phyloP scores from a whole-genome alignment of 2,113 vertebrate genomes.

The Sus scrofa region DNA sequence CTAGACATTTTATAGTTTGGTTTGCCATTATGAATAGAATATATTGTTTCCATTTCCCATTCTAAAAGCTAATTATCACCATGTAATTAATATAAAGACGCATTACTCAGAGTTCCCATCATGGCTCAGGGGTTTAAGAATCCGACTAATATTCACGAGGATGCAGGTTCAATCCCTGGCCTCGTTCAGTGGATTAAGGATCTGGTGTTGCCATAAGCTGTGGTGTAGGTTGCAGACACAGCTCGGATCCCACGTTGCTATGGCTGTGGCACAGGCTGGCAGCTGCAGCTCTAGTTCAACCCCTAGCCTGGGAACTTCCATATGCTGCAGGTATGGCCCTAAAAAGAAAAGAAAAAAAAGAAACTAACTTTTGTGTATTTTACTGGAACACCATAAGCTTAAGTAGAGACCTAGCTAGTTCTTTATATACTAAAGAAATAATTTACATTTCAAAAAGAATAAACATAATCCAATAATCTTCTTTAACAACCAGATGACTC shows the following conservation, averaged over 20 bases:
- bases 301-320: no score
- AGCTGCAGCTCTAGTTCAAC: no score
- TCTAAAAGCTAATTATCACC: neutral
- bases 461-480: neutral
- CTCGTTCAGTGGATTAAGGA: no score
- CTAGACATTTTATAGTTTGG: neutral
- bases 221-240: no score
- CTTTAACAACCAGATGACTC: slow-evolving; percentile 14
- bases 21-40: neutral
- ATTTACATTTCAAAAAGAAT: slow-evolving; percentile 45
- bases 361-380: neutral
- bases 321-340: no score
- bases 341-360: neutral
- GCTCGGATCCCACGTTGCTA: no score
- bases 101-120: neutral
- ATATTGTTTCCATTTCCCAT: slow-evolving; percentile 33
- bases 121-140: no score
- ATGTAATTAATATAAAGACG: slow-evolving; percentile 41
- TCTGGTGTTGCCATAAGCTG: no score
- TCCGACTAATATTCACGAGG: no score
- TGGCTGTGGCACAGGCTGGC: no score
- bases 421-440: slow-evolving; percentile 41
- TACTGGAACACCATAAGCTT: neutral
- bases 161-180: no score
- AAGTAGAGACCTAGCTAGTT: neutral